Evolutionary conservation across 1,140 invertebrate genomes (phyloP).

Genomic region (Pseudoatta argentina): DNA sequence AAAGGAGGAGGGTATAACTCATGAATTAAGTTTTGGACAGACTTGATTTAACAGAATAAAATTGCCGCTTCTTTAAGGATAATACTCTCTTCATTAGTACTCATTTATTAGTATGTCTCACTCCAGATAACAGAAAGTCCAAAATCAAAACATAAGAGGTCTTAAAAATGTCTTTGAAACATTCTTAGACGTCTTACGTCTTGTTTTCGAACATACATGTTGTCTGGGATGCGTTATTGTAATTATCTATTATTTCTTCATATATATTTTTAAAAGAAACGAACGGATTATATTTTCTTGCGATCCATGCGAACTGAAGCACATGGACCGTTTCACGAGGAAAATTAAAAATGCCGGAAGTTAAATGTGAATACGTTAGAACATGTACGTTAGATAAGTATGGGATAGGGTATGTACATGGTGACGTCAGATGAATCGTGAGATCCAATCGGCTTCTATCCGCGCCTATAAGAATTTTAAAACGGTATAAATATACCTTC

Average conservation of each 20-base stretch:
- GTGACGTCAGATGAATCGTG: slow-evolving; percentile 64
- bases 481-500: slow-evolving; percentile 53
- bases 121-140: too few species aligned
- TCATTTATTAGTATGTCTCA: background rate
- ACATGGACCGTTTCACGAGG: slow-evolving; percentile 12
- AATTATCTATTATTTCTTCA: background rate
- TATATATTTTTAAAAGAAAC: background rate
- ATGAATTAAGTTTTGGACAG: too few species aligned
- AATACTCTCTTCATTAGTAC: background rate
- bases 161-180: too few species aligned
- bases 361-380: slow-evolving; percentile 41
- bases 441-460: slow-evolving; percentile 41
- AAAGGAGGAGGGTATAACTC: too few species aligned
- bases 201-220: too few species aligned
- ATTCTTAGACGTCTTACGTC: too few species aligned
- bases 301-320: slow-evolving; percentile 36
- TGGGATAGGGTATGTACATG: slow-evolving; percentile 18
- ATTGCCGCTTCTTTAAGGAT: background rate
- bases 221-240: background rate
- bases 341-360: slow-evolving; percentile 52
- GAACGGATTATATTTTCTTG: background rate
- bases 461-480: slow-evolving; percentile 64
- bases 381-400: background rate
- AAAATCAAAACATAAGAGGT: too few species aligned
- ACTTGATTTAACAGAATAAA: background rate